These are phyloP conservation scores for Sarcophaga caerulescens DNA, from an alignment of 2,888 invertebrate genomes.

Conservation along the genomic window DNA sequence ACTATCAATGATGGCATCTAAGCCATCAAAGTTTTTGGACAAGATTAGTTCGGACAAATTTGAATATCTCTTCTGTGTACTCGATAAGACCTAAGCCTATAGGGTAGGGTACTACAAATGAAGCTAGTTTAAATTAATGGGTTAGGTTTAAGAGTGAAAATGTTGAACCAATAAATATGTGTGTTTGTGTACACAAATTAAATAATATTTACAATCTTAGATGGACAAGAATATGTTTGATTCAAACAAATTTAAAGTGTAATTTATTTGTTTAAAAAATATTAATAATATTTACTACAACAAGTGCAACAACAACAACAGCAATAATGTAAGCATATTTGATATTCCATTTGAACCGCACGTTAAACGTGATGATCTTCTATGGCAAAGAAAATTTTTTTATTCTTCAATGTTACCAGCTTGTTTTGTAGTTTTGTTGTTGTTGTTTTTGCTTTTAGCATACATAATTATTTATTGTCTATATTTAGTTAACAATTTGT, in stretches of 20 bases:
- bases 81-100: too few relatives aligned
- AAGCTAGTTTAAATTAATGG: too few relatives aligned
- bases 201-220: background rate
- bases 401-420: background rate
- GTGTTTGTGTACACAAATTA: too few relatives aligned
- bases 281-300: background rate
- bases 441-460: conserved; percentile 29
- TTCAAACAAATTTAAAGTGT: conserved; percentile 42
- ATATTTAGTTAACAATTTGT: conserved; percentile 64
- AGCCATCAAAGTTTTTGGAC: too few relatives aligned
- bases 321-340: too few relatives aligned
- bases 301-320: too few relatives aligned
- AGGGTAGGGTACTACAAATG: too few relatives aligned
- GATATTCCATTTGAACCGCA: conserved; percentile 49
- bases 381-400: background rate
- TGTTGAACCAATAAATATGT: too few relatives aligned
- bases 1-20: too few relatives aligned
- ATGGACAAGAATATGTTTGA: conserved; percentile 18
- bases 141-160: too few relatives aligned
- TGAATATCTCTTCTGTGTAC: too few relatives aligned
- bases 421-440: background rate
- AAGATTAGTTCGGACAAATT: too few relatives aligned
- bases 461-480: conserved; percentile 64
- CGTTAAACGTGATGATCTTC: conserved; percentile 59
- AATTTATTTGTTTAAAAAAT: conserved; percentile 31